Base-by-base conservation (phyloP, 2,888 invertebrate genomes). In the Eurytoma californica region DNA sequence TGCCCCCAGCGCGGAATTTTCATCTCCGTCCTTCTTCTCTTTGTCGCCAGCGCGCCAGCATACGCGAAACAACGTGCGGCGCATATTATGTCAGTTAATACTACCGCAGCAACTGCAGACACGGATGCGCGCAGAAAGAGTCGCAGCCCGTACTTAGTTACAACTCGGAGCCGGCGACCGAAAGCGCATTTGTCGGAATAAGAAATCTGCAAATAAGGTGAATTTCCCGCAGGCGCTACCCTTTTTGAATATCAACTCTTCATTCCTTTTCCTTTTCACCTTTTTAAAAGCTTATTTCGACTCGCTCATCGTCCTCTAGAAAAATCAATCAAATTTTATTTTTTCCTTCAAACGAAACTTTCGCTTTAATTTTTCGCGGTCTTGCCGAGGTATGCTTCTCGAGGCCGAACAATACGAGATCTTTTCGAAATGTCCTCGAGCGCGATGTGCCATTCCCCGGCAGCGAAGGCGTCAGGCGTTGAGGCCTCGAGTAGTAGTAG, bases 221-320 rank as follows among this genome's bases (percentile, higher is more conserved):
- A 72, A 72, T 61, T 51, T 51, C 47, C 61, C 20, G 60, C 79
- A 74, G 60, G 82, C 82, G 76, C 83, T 78, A 77, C 74, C 78
- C 63, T 68, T 77, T 75, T 77, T 80, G 84, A 81, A 83, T 83
- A 84, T 83, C 83, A 84, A 84, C 82, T 84, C 82, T 81, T 70
- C 82, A 55, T 68, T 47, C 51, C 5, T 28, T 24, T 16, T 39
- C 47, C 13, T 65, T n/a, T 9, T 7, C 39, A 30, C 14, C 30
- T 66, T 70, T 24, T 66, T 66, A 66, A 66, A 49, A 66, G 16
- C 20, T 67, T 47, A 9, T 30, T 67, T 47, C 16, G 4, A 47
- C 3, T 67, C 18, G 18, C 16, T 30, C 30, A 3, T n/a, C n/a
- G n/a, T n/a, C n/a, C n/a, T n/a, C 24, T 24, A 2, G 24, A 24